Evolutionary conservation across 2,888 invertebrate species (phyloP), one percentile per base, ranked within the genome.

Genomic region (Augiades crinisus): DNA sequence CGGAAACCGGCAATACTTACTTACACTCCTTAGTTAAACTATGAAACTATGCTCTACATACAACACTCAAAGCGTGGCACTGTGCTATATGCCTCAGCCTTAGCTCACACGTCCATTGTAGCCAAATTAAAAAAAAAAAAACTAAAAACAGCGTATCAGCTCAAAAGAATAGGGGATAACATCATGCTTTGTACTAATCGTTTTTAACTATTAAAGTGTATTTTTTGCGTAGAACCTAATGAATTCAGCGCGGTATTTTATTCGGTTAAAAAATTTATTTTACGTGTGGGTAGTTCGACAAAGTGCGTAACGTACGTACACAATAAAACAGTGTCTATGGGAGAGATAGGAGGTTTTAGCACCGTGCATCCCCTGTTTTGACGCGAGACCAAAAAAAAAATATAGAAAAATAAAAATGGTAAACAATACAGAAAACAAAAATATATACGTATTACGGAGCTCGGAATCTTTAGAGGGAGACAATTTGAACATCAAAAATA

Each of bases 301-400:
- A 59, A 57, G 52, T 61, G 53, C 53, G 51, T 62, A 70, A 69
- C 70, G 68, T 63, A 71, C 67, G 61, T 63, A 59, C 61, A 74
- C 56, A 65, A 64, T 62, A 41, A 41, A 47, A 43, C 6, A 34
- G 24, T 21, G 21, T 43, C 17, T 72, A 71, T 75, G 78, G 81
- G 82, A 83, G 81, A 70, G 79, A 70, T 75, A 78, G 83, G 80
- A 79, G 80, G 72, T 75, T 74, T 70, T 80, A 88, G 89, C 87
- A 89, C 82, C 89, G 89, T 89, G 89, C 89, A 89, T 89, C 89
- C 89, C 89, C 89, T 82, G 83, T 78, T 75, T 80, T 75, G 83
- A 80, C 88, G 87, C 87, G 87, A 83, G 75, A 78, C 67, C 61
- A 69, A 72, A 65, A 70, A 69, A 69, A 68, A 61, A 65, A n/a